Base-by-base conservation (phyloP, 2,888 invertebrate species). In the Cephus runcator region DNA sequence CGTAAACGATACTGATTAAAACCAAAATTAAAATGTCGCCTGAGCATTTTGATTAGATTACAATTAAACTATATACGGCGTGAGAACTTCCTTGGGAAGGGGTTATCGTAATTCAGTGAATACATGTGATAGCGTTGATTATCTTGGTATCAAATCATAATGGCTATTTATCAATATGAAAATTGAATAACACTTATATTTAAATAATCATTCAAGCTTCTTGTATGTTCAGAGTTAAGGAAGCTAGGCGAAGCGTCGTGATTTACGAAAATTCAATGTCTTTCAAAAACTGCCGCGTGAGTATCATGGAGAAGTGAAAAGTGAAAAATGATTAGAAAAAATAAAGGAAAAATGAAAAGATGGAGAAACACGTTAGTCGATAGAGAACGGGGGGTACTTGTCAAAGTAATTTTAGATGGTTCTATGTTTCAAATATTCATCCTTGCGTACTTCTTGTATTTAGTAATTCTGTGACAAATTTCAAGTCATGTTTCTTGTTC, bases 401-500 rank as follows among this genome's bases (percentile, higher is more conserved):
- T 56, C 23, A 56, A 56, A 56, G 56, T 56, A 23, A 23, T 56
- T 56, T 56, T 56, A 56, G 56, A 56, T 56, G 23, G 69, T 79
- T 76, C 76, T 12, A 76, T 73, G 35, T 78, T 83, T 81, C 79
- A 81, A 82, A 80, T 76, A 82, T 76, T 78, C 79, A 23, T 56
- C 23, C 23, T 56, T 56, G 23, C 56, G 56, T 23, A 77, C 80
- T 79, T 79, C 80, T 79, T 69, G 76, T 81, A 79, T 80, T 80
- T 82, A 36, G 79, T 79, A 77, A 79, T 71, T 34, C 33, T 76
- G 80, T 81, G 81, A 80, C 77, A 56, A 69, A 35, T 81, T 82
- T 79, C 69, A 75, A 78, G 76, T 80, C 83, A 77, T 76, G 75
- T 84, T 56, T 80, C 74, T 76, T 78, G 79, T 77, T 84, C 76